Conservation (phyloP, 2,797 vertebrate species). For the Phyllotis vaccarum region DNA sequence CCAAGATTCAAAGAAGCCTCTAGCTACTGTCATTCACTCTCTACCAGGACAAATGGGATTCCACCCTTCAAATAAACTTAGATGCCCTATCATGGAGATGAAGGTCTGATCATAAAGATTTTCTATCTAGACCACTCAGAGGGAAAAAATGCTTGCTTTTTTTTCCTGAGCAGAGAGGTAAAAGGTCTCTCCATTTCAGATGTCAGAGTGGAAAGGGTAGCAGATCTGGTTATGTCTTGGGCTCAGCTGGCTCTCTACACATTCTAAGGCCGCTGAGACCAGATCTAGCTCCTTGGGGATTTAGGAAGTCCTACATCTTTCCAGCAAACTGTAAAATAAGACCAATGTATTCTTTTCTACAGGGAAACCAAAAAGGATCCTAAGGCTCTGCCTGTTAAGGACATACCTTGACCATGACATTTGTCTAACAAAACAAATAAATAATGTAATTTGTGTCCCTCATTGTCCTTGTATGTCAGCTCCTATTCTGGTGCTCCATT, state of each 20-base stretch:
- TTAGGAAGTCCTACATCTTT: not conserved
- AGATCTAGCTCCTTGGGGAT: not conserved
- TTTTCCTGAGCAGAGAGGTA: no score
- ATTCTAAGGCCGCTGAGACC: not conserved
- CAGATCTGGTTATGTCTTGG: rapidly evolving
- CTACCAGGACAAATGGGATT: rapidly evolving
- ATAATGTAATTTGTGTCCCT: not conserved
- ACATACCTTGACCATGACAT: not conserved
- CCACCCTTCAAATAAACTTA: not conserved
- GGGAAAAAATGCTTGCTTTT: not conserved
- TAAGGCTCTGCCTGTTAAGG: not conserved
- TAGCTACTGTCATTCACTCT: not conserved
- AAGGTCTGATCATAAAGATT: not conserved
- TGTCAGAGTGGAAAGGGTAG: not conserved
- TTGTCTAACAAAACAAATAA: not conserved
- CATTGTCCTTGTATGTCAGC: rapidly evolving
- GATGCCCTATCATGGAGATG: not conserved
- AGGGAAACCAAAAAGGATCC: not conserved
- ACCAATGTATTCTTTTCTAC: rapidly evolving
- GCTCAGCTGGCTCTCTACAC: not conserved
- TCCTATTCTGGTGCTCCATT: rapidly evolving
- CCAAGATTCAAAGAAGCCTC: not conserved
- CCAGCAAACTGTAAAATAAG: no score
- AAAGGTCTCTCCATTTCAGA: not conserved
- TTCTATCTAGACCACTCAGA: not conserved